Conservation (phyloP, 2,888 invertebrate genomes). For the Chloromyia formosa region DNA sequence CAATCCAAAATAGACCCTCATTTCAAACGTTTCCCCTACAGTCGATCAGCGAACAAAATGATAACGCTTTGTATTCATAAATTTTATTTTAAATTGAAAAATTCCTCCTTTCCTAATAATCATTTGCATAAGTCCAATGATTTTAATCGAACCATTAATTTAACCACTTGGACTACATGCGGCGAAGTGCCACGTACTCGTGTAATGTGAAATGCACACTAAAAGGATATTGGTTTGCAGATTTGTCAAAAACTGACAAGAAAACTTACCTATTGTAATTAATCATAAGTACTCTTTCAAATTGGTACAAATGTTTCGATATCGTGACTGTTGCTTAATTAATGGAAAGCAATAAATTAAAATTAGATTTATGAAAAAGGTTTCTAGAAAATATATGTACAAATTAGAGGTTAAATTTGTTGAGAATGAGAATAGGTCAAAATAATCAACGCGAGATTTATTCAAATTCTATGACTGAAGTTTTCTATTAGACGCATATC, state of each 20-base stretch:
- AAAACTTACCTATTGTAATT: neutral
- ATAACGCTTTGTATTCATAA: neutral
- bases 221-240: neutral
- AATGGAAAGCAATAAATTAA: neutral
- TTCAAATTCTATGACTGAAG: no score
- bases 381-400: no score
- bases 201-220: neutral
- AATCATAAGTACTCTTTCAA: neutral
- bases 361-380: neutral
- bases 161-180: conserved; percentile 2
- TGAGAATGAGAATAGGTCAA: no score
- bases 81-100: conserved; percentile 18
- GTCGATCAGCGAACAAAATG: no score
- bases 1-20: no score
- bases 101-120: conserved; percentile 19
- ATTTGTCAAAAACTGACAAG: neutral
- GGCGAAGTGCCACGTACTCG: neutral
- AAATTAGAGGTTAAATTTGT: no score
- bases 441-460: no score
- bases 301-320: neutral
- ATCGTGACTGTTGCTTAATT: neutral
- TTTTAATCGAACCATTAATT: conserved; percentile 14
- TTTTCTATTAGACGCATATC: no score
- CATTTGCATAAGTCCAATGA: conserved; percentile 14
- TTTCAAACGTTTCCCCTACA: no score